Percentiles rank a stretch among this genome's conserved stretches.
These are phyloP conservation scores for Mustelus asterias DNA, from an alignment of 2,113 vertebrate genomes.

Conservation along the genomic window DNA sequence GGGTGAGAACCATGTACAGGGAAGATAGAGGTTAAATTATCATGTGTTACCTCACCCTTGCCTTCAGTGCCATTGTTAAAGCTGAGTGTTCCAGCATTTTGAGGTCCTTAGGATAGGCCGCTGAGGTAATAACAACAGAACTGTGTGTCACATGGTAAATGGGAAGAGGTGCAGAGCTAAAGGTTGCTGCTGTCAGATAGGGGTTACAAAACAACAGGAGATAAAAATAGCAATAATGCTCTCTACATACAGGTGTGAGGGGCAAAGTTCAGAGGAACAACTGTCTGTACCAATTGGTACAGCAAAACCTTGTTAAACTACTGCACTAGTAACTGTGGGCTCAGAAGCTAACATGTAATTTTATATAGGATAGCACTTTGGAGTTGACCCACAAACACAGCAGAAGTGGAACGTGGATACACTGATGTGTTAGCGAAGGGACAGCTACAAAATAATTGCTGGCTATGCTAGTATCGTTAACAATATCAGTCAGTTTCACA, in stretches of 20 bases:
- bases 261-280: constrained; percentile 23
- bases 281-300: constrained; percentile 23
- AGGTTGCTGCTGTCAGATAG: constrained; percentile 22
- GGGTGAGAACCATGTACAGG: neutral
- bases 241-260: constrained; percentile 31
- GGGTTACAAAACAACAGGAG: constrained; percentile 29
- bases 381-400: constrained; percentile 2
- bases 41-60: constrained; percentile 13
- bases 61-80: constrained; percentile 28
- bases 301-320: constrained; percentile 32
- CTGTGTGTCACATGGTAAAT: constrained; percentile 15
- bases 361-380: neutral
- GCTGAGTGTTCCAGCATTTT: constrained; percentile 4
- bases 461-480: neutral
- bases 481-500: neutral
- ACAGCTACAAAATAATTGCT: neutral
- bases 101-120: constrained; percentile 28
- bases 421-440: neutral
- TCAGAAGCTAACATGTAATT: constrained; percentile 17
- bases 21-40: constrained; percentile 17
- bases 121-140: constrained; percentile 19
- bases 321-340: neutral
- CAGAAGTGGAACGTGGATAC: neutral
- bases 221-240: constrained; percentile 31
- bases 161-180: constrained; percentile 14